phyloP scores from a whole-genome alignment of 2,113 vertebrate species.

The Actenoides hombroni region DNA sequence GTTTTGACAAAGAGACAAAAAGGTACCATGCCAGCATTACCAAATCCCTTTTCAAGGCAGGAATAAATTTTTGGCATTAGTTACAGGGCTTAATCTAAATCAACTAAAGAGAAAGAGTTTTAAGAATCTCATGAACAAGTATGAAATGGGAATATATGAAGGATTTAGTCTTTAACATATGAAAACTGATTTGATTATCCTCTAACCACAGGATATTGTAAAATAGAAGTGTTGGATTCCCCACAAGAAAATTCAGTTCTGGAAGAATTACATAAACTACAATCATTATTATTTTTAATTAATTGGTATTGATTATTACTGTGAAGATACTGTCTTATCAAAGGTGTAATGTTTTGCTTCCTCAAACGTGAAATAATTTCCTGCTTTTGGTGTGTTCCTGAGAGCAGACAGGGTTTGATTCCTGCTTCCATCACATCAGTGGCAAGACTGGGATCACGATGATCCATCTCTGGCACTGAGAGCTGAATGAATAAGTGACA shows the following conservation, averaged over 20 bases:
- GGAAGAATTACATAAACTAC: background rate
- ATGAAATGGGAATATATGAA: background rate
- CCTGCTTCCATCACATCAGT: background rate
- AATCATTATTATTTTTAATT: background rate
- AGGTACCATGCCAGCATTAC: background rate
- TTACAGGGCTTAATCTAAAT: conserved; percentile 13
- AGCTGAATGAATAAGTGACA: background rate
- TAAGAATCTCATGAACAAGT: conserved; percentile 18
- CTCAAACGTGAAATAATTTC: background rate
- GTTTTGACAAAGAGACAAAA: conserved; percentile 15
- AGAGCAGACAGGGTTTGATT: background rate
- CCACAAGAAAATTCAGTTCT: background rate
- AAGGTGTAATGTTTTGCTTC: background rate
- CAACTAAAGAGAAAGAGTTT: background rate
- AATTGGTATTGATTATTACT: background rate
- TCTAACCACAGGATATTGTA: background rate
- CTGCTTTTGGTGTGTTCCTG: background rate
- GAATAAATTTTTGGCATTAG: conserved; percentile 7
- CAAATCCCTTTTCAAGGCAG: conserved; percentile 14
- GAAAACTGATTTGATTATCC: conserved; percentile 5
- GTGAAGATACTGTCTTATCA: background rate
- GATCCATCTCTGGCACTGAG: background rate
- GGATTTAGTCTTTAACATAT: conserved; percentile 1
- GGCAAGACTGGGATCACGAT: background rate
- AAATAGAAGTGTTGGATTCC: background rate